Percentiles rank a stretch among this genome's conserved stretches.
phyloP scores from a whole-genome alignment of 2,797 vertebrate species.

The Bradypus variegatus region DNA sequence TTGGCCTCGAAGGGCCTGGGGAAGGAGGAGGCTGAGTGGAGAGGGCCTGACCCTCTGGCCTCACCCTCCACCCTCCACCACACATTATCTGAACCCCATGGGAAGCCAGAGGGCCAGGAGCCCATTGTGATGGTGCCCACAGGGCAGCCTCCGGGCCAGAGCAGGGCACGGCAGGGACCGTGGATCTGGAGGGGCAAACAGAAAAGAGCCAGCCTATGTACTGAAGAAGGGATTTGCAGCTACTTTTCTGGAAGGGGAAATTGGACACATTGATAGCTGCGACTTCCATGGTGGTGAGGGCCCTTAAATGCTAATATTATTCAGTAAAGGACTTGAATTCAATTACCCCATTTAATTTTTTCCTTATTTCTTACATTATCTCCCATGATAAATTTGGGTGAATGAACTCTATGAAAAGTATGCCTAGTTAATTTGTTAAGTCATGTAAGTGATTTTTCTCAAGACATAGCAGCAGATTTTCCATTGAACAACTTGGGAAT shows the following conservation, averaged over 20 bases:
- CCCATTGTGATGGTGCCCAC: neutral
- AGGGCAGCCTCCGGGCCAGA: neutral
- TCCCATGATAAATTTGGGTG: conserved; percentile 41
- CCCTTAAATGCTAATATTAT: conserved; percentile 1
- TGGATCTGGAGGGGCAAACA: neutral
- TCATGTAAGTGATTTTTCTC: conserved; percentile 46
- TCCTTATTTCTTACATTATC: conserved; percentile 7
- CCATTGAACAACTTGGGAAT: neutral
- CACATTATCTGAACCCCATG: neutral
- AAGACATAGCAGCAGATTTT: conserved; percentile 29
- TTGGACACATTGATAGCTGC: neutral
- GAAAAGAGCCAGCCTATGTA: neutral
- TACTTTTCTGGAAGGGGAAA: neutral
- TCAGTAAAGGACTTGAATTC: conserved; percentile 23
- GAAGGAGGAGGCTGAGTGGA: neutral
- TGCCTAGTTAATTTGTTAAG: conserved; percentile 33
- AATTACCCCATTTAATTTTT: neutral
- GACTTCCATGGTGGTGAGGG: neutral
- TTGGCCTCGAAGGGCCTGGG: neutral
- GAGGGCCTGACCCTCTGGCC: neutral
- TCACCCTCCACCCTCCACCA: neutral
- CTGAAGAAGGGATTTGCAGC: neutral
- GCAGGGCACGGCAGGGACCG: neutral
- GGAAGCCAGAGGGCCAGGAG: neutral
- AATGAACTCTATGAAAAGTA: conserved; percentile 42